phyloP scores from a whole-genome alignment of 2,113 vertebrate genomes.

The Petroica traversi region DNA sequence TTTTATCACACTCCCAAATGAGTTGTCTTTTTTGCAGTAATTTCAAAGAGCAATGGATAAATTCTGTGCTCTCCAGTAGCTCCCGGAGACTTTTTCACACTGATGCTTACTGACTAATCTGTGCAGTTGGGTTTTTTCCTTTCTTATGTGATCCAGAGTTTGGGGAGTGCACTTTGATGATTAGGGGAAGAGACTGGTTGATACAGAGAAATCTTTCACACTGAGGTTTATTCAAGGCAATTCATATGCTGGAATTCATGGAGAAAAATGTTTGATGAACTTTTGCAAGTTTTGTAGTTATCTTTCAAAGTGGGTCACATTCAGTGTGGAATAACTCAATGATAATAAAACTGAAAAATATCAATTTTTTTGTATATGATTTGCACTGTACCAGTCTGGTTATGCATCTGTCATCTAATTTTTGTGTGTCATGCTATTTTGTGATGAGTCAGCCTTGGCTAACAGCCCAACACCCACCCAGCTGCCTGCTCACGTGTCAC shows the following conservation, averaged over 20 bases:
- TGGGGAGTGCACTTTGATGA: background rate
- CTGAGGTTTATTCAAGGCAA: background rate
- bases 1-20: background rate
- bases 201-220: background rate
- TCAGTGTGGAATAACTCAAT: background rate
- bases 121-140: background rate
- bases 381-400: background rate
- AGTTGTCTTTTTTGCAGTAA: background rate
- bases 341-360: background rate
- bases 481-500: background rate
- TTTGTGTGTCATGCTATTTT: background rate
- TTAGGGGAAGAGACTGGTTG: background rate
- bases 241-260: background rate
- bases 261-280: background rate
- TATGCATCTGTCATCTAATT: background rate
- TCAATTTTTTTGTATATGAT: background rate
- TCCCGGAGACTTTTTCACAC: background rate
- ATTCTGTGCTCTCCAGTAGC: background rate
- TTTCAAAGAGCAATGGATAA: background rate
- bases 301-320: background rate
- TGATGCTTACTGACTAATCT: background rate
- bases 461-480: background rate
- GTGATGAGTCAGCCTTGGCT: background rate
- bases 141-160: background rate
- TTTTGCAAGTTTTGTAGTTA: background rate